Evolutionary conservation across 2,888 invertebrate genomes (phyloP).

Genomic region (Eutolmus rufibarbis): DNA sequence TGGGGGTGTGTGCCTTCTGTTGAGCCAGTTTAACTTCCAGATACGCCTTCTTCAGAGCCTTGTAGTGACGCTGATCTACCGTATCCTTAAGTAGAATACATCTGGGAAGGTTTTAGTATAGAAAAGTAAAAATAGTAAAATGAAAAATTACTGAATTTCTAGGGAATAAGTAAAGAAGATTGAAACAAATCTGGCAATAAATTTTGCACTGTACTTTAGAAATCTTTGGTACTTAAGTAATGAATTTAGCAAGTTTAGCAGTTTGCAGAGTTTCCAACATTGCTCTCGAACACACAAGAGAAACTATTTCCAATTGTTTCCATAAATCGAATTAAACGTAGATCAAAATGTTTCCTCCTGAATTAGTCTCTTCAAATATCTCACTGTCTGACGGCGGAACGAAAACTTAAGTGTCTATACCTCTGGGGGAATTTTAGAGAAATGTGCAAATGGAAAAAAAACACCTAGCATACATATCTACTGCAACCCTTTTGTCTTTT

Average conservation of each 20-base stretch:
- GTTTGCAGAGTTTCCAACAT: neutral
- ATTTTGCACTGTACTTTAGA: neutral
- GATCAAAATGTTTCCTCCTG: neutral
- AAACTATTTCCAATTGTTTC: neutral
- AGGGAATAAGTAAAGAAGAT: neutral
- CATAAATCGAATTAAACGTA: neutral
- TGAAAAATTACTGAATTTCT: neutral
- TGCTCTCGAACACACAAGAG: neutral
- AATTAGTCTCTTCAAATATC: neutral
- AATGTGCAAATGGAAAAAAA: neutral
- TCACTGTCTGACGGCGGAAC: neutral
- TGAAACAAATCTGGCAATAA: neutral
- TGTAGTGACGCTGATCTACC: constrained; percentile 60
- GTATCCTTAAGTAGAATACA: constrained; percentile 60
- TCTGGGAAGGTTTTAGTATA: constrained; percentile 49
- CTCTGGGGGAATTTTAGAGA: neutral
- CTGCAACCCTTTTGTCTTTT: neutral
- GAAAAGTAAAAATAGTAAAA: neutral
- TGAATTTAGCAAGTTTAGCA: neutral
- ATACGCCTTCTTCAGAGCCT: constrained; percentile 59
- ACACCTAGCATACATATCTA: too few species aligned
- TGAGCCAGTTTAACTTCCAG: constrained; percentile 60
- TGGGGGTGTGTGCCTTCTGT: constrained; percentile 54
- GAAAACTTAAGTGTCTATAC: neutral
- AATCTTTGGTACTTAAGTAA: neutral